phyloP scores from a whole-genome alignment of 2,888 invertebrate genomes.

The Odontothrips loti region DNA sequence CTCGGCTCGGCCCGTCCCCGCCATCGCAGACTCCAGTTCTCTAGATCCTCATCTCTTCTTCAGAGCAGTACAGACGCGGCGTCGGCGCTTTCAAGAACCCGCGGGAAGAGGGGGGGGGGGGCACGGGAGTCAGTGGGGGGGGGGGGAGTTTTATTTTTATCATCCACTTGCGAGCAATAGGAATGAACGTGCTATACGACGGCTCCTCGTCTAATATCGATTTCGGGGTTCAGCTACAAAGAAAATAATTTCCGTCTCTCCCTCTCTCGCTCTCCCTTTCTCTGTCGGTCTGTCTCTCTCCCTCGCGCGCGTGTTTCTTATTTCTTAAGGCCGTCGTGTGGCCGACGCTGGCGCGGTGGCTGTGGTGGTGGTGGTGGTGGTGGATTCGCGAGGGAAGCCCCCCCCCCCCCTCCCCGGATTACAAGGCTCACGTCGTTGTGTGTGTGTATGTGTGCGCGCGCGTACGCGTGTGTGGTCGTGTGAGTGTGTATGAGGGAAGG shows the following conservation, averaged over 20 bases:
- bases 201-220: conserved; percentile 26
- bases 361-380: neutral
- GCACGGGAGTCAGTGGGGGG: neutral
- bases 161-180: conserved; percentile 22
- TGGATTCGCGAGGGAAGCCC: neutral
- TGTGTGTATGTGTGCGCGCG: too few relatives aligned
- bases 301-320: neutral
- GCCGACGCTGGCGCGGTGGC: neutral
- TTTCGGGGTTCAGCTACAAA: conserved; percentile 20
- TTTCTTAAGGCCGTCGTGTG: neutral
- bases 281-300: neutral
- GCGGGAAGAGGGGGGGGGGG: neutral
- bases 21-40: neutral
- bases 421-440: conserved; percentile 3
- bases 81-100: neutral
- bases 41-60: neutral
- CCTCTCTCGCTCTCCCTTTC: neutral
- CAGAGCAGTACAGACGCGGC: neutral
- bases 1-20: neutral
- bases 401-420: neutral
- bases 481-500: too few relatives aligned
- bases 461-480: too few relatives aligned
- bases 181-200: conserved; percentile 1
- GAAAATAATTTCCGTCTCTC: neutral
- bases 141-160: conserved; percentile 21